phyloP scores from a whole-genome alignment of 1,140 invertebrate genomes.

The Eufriesea mexicana region DNA sequence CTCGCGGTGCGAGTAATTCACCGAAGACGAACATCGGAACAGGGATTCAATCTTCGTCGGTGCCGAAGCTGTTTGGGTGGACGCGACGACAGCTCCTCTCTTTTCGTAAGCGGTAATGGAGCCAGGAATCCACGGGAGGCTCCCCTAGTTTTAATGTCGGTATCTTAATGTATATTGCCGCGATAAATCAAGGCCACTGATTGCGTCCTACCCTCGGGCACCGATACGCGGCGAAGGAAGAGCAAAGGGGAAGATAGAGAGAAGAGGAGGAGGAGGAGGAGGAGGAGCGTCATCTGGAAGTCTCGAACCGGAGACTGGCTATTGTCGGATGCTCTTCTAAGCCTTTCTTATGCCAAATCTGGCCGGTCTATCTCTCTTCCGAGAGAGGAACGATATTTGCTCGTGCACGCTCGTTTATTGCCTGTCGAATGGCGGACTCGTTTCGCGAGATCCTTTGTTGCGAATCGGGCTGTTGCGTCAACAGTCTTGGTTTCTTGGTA shows the following conservation, averaged over 20 bases:
- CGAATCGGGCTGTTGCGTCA: not conserved
- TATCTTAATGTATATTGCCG: conserved; percentile 82
- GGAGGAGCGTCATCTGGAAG: conserved; percentile 44
- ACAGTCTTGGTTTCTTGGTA: conserved; percentile 1
- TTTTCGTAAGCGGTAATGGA: conserved; percentile 72
- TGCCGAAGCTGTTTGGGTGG: conserved; percentile 26
- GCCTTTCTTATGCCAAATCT: conserved; percentile 75
- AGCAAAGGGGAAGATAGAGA: conserved; percentile 14
- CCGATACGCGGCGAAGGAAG: conserved; percentile 51
- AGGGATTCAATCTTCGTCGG: conserved; percentile 62
- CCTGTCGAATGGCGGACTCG: conserved; percentile 3
- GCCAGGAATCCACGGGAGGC: conserved; percentile 67
- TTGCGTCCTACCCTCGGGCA: conserved; percentile 77
- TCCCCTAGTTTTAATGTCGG: conserved; percentile 82
- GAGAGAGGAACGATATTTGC: conserved; percentile 29
- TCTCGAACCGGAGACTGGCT: conserved; percentile 50
- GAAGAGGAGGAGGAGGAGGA: conserved; percentile 28
- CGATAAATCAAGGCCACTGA: conserved; percentile 82
- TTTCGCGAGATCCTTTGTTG: not conserved
- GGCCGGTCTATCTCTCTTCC: conserved; percentile 42
- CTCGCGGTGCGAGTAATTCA: conserved; percentile 9
- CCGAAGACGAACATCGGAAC: not conserved
- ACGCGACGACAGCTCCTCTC: conserved; percentile 64
- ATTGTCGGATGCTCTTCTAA: conserved; percentile 70
- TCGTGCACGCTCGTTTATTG: conserved; percentile 13